phyloP scores from a whole-genome alignment of 2,113 vertebrate genomes.

The Sylvietta virens region DNA sequence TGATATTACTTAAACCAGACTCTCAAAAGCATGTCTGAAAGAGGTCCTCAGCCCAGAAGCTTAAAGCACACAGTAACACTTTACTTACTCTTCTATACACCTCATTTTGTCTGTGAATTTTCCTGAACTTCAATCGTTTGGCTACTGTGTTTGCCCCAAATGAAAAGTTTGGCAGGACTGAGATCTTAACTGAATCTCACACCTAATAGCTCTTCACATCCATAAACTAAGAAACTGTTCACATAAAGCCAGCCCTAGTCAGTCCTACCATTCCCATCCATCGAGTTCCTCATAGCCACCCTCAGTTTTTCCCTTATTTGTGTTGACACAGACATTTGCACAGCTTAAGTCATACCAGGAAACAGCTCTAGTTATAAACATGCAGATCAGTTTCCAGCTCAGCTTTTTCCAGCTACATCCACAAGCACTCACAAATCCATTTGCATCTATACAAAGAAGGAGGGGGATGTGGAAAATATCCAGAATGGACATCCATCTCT shows the following conservation, averaged over 20 bases:
- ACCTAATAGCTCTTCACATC: background rate
- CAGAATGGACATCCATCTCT: background rate
- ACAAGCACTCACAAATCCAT: background rate
- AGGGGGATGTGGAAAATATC: background rate
- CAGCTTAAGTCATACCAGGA: background rate
- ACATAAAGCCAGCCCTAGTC: background rate
- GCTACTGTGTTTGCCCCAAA: background rate
- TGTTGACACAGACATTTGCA: background rate
- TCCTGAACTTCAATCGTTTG: background rate
- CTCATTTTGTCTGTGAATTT: background rate
- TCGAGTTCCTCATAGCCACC: background rate
- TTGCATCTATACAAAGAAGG: background rate
- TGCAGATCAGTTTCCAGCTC: background rate
- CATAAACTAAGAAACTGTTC: background rate
- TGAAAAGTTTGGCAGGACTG: background rate
- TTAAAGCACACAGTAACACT: background rate
- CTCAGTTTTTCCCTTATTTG: background rate
- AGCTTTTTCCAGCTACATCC: background rate
- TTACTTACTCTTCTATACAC: background rate
- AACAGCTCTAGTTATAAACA: background rate
- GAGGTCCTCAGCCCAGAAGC: background rate
- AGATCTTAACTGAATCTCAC: background rate
- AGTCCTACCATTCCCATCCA: background rate
- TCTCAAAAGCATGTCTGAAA: background rate
- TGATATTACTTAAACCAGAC: background rate